Evolutionary conservation across 2,113 vertebrate genomes (phyloP), one percentile per base, ranked within the genome.

Genomic region (Pleuronectes platessa): DNA sequence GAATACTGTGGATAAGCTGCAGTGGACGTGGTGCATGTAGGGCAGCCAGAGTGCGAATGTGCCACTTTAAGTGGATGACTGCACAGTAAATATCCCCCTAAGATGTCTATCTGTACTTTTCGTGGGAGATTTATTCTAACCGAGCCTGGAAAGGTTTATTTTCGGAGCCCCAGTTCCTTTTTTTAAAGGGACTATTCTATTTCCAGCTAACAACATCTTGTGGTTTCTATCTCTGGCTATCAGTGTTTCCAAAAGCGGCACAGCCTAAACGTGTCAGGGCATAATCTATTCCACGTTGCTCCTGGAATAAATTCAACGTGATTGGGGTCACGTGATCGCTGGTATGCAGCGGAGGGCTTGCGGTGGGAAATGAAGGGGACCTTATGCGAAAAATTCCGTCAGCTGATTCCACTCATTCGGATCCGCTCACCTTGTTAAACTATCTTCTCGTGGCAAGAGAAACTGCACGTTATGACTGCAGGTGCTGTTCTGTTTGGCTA

Each of bases 141-240:
- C 20, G 5, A 21, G 23, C 31, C 59, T 78, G 80, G 83, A 87
- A 58, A 74, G 5, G 66, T 83, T 86, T 93, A 93, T 92, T 92
- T 87, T 74, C 70, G 69, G 82, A 83, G 31, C 13, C 24, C 24
- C 59, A 10, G 78, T 85, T 82, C 59, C 86, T 90, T 91, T 89
- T 45, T 61, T 61, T 85, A 45, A 89, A 90, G 78, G 21, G 42
- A 76, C 75, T 71, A 42, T 63, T 66, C 45, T 58, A 58, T 91
- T 89, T 71, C 66, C 45, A 6, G 51, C 18, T 2, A n/a, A 54
- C 51, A 54, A 20, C 51, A 54, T 54, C 51, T 54, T 54, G 74
- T 76, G 78, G 26, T 88, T 89, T 91, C 83, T 79, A 83, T 89
- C 73, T 80, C 42, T 81, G 7, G 47, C 47, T 82, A 68, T 79